Percentiles rank a stretch among this genome's conserved stretches.
These are phyloP conservation scores for Oscheius onirici DNA, from an alignment of 2,888 invertebrate genomes.

Conservation along the genomic window DNA sequence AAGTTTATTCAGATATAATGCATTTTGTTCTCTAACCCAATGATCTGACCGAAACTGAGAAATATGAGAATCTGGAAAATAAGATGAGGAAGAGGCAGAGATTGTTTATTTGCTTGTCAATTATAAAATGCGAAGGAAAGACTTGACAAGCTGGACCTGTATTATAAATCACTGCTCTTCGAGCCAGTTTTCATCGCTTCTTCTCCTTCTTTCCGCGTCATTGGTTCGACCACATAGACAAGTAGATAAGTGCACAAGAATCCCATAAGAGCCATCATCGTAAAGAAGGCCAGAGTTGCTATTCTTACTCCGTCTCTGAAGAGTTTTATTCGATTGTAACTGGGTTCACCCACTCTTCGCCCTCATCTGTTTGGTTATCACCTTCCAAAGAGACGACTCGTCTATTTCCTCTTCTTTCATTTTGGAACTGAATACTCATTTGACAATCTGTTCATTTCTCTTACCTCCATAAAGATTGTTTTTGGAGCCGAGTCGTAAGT, in stretches of 20 bases:
- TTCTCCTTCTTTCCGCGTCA: constrained; percentile 21
- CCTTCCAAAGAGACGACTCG: neutral
- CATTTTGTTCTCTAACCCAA: neutral
- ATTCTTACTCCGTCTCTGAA: constrained; percentile 34
- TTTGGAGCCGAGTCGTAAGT: constrained; percentile 17
- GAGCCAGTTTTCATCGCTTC: neutral
- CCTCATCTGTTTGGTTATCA: constrained; percentile 13
- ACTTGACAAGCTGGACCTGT: neutral
- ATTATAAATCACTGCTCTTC: constrained; percentile 2
- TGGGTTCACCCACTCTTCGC: neutral
- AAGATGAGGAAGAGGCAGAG: no score
- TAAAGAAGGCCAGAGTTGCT: constrained; percentile 34
- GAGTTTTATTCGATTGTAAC: neutral
- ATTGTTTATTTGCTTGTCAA: no score
- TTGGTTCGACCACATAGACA: constrained; percentile 32
- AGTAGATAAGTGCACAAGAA: constrained; percentile 34
- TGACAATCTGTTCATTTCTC: neutral
- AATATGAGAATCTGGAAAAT: no score
- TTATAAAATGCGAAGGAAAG: neutral
- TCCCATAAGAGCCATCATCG: constrained; percentile 35
- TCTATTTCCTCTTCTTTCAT: constrained; percentile 11
- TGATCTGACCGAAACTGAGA: no score
- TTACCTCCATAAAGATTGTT: constrained; percentile 12
- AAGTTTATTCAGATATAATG: neutral
- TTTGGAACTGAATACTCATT: constrained; percentile 10